A percentile compares a stretch with the other conserved stretches of the same genome.
Evolutionary conservation across 37 sponge, comb jelly and placozoan species (phyloP).

Genomic region (Axinella damicornis): DNA sequence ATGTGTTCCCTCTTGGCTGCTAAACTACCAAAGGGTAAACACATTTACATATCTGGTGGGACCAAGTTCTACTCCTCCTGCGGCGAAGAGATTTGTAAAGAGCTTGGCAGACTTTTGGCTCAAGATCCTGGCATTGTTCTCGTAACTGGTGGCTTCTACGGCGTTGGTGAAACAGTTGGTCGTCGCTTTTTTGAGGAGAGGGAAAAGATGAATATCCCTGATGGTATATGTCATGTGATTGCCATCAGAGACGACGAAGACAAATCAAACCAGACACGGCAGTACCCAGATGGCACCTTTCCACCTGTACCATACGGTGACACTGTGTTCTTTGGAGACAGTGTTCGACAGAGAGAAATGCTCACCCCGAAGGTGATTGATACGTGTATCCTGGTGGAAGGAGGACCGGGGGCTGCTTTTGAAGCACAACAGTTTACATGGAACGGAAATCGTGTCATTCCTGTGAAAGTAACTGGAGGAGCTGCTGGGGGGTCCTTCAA

Average conservation of each 20-base stretch:
- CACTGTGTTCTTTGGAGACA: conserved; percentile 76
- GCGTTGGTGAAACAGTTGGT: conserved; percentile 84
- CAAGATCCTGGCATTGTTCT: conserved; percentile 45
- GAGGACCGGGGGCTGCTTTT: conserved; percentile 91
- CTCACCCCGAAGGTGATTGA: conserved; percentile 60
- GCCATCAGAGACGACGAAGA: conserved; percentile 77
- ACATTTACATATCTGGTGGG: conserved; percentile 83
- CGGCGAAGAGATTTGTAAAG: conserved; percentile 67
- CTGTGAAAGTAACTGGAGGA: conserved; percentile 83
- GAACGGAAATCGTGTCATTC: conserved; percentile 82
- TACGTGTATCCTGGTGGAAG: conserved; percentile 80
- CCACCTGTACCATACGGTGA: conserved; percentile 73
- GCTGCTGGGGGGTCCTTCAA: conserved; percentile 84
- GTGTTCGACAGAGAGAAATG: conserved; percentile 81
- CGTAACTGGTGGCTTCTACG: conserved; percentile 89
- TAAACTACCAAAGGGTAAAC: conserved; percentile 55
- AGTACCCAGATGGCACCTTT: conserved; percentile 78
- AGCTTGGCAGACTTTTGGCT: conserved; percentile 75
- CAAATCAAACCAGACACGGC: conserved; percentile 68
- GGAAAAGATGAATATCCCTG: not conserved
- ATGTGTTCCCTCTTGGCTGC: conserved; percentile 43
- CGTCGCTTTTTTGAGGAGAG: conserved; percentile 66
- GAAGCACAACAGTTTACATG: conserved; percentile 89
- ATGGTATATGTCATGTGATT: conserved; percentile 73
- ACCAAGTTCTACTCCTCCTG: conserved; percentile 65